Base-by-base conservation (phyloP, 2,113 vertebrate genomes). In the Panurus biarmicus region DNA sequence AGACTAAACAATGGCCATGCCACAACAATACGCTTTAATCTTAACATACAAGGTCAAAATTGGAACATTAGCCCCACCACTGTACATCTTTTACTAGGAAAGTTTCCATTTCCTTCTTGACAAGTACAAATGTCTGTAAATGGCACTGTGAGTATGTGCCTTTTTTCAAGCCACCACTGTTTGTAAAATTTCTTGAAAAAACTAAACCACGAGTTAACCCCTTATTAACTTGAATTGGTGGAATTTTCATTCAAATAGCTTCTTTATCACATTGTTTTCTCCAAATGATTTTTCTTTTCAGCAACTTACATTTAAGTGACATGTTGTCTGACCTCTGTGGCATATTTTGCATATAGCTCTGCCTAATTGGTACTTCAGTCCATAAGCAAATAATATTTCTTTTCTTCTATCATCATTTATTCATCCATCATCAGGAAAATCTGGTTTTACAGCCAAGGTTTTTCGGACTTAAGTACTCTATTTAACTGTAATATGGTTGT, bases 31-130 rank as follows among this genome's bases (percentile, higher is more conserved):
- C 0, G 0, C 21, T 67, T 85, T 74, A 79, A 47, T 85, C 69
- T 80, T 89, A 78, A 67, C 10, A 28, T 45, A 65, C 29, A 64
- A 45, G 61, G 71, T 84, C 35, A 80, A 79, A 92, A 61, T 47
- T 5, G 0, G 6, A 61, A 45, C 50, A 85, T 75, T 70, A 50
- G 16, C 58, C 62, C 40, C 18, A 21, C 22, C 1, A 1, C 75
- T 54, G 21, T 66, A 36, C 38, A 50, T 84, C 75, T 85, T 85
- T 45, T 64, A 47, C 62, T 50, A 65, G n/a, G 61, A 66, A 94
- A 88, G 51, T 73, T 95, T 91, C 94, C 67, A 45, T 76, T 90
- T 88, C 85, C 42, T 58, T 83, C 73, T 70, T 82, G 87, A 93
- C 81, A 85, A 94, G 67, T 79, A 92, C 1, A 5, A 64, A 58